Evolutionary conservation across 1,140 invertebrate genomes (phyloP).

Genomic region (Galleria mellonella): DNA sequence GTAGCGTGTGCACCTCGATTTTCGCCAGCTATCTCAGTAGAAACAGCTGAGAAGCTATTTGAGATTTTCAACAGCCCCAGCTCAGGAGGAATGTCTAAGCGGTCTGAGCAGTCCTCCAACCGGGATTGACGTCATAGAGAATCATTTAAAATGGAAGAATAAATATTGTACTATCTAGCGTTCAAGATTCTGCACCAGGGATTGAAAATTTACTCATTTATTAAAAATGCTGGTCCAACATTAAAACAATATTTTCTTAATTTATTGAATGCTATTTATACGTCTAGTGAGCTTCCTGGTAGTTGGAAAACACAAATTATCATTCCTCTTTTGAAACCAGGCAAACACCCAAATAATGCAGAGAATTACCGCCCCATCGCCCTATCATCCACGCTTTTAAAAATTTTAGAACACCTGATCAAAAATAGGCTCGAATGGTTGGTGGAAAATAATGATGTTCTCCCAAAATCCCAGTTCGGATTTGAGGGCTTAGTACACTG

Average conservation of each 20-base stretch:
- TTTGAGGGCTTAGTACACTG: slow-evolving; percentile 15
- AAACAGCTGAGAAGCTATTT: no score
- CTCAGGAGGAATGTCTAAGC: slow-evolving; percentile 10
- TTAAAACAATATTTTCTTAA: slow-evolving; percentile 7
- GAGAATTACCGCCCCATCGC: slow-evolving; percentile 4
- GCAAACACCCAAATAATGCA: background rate
- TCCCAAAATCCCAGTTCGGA: slow-evolving; percentile 16
- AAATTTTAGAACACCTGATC: slow-evolving; percentile 12
- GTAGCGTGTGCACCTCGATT: no score
- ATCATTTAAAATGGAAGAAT: slow-evolving; percentile 13
- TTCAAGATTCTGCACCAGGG: slow-evolving; percentile 16
- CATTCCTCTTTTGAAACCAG: slow-evolving; percentile 8
- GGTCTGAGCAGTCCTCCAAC: background rate
- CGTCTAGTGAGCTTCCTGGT: background rate
- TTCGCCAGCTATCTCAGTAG: no score
- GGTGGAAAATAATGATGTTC: slow-evolving; percentile 10
- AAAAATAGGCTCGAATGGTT: slow-evolving; percentile 15
- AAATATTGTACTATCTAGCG: slow-evolving; percentile 4
- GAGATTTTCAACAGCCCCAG: slow-evolving; percentile 16
- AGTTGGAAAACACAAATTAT: slow-evolving; percentile 8
- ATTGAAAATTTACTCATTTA: slow-evolving; percentile 19
- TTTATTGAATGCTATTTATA: slow-evolving; percentile 11
- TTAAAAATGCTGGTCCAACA: background rate
- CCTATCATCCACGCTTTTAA: slow-evolving; percentile 5
- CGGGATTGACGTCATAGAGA: background rate